Evolutionary conservation across 2,888 invertebrate genomes (phyloP).

Genomic region (Nowickia ferox): DNA sequence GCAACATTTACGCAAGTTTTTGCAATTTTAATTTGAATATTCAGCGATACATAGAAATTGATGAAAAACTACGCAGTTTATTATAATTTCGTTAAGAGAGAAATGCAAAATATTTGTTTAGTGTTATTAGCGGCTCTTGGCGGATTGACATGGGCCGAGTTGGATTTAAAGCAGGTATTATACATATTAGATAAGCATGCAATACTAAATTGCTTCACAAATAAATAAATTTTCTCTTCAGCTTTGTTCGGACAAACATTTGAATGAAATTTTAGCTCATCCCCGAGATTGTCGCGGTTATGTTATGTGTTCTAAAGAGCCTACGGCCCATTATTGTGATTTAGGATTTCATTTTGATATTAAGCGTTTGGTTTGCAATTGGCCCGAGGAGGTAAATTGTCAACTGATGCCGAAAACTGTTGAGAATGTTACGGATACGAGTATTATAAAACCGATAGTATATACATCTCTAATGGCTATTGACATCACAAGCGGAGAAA

Average conservation of each 20-base stretch:
- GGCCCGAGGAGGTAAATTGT: slow-evolving; percentile 76
- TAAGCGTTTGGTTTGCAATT: slow-evolving; percentile 75
- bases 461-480: slow-evolving; percentile 76
- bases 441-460: neutral
- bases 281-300: slow-evolving; percentile 78
- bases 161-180: slow-evolving; percentile 45
- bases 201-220: neutral
- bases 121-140: neutral
- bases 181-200: neutral
- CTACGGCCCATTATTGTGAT: slow-evolving; percentile 74
- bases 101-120: slow-evolving; percentile 30
- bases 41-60: slow-evolving; percentile 9
- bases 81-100: neutral
- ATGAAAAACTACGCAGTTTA: slow-evolving; percentile 27
- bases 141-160: slow-evolving; percentile 11
- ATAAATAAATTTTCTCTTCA: slow-evolving; percentile 53
- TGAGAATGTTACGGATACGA: neutral
- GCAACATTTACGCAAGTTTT: neutral
- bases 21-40: slow-evolving; percentile 22
- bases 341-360: slow-evolving; percentile 77
- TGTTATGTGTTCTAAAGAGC: slow-evolving; percentile 74
- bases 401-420: neutral
- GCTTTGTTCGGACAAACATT: slow-evolving; percentile 74
- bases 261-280: slow-evolving; percentile 76
- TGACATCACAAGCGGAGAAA: slow-evolving; percentile 75